Evolutionary conservation across 2,113 vertebrate genomes (phyloP).

Genomic region (Onychostoma macrolepis): DNA sequence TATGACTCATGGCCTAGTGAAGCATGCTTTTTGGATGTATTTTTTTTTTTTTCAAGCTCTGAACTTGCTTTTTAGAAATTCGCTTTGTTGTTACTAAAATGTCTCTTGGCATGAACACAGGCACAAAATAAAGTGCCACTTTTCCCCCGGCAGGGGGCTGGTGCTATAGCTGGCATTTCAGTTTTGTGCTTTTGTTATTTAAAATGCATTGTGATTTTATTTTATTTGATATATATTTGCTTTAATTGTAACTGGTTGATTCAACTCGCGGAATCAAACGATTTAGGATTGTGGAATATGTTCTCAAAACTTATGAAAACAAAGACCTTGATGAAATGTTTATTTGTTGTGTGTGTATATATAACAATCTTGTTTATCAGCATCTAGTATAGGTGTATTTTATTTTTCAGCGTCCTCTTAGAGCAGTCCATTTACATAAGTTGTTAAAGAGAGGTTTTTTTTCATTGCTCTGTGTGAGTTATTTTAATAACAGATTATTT

Average conservation of each 20-base stretch:
- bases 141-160: neutral
- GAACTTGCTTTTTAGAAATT: neutral
- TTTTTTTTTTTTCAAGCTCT: neutral
- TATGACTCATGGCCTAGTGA: slow-evolving; percentile 17
- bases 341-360: too few relatives aligned
- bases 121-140: neutral
- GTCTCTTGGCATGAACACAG: neutral
- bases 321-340: too few relatives aligned
- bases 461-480: too few relatives aligned
- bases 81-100: neutral
- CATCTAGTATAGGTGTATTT: neutral
- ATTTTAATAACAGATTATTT: neutral
- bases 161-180: neutral
- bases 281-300: too few relatives aligned
- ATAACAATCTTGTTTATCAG: too few relatives aligned
- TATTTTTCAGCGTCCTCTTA: neutral
- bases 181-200: too few relatives aligned
- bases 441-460: too few relatives aligned
- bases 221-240: too few relatives aligned
- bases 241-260: too few relatives aligned
- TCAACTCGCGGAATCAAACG: too few relatives aligned
- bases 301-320: too few relatives aligned
- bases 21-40: neutral
- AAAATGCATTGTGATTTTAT: too few relatives aligned
- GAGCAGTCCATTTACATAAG: neutral